Percentiles rank a stretch among this genome's conserved stretches.
These are phyloP conservation scores for Papilio protenor DNA, from an alignment of 2,888 invertebrate species.

Conservation along the genomic window DNA sequence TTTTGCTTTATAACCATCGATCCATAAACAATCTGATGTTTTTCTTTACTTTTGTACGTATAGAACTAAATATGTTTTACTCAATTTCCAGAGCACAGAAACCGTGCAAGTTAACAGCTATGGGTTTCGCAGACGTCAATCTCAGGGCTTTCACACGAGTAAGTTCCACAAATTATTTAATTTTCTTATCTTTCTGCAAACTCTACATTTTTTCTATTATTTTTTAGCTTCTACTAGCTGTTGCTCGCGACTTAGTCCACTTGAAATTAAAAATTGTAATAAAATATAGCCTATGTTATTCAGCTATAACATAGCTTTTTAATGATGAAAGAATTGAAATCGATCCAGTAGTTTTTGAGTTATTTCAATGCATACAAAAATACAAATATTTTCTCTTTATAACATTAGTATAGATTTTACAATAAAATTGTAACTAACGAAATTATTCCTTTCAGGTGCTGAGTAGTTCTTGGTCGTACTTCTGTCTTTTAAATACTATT, in stretches of 20 bases:
- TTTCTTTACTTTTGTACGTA: not conserved
- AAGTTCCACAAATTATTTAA: slow-evolving; percentile 1
- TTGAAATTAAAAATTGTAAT: too few relatives aligned
- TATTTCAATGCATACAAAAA: too few relatives aligned
- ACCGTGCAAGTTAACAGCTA: slow-evolving; percentile 51
- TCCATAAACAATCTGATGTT: not conserved
- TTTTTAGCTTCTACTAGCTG: too few relatives aligned
- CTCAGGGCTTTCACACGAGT: slow-evolving; percentile 50
- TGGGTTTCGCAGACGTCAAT: slow-evolving; percentile 53
- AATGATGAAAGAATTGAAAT: too few relatives aligned
- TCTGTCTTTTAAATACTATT: slow-evolving; percentile 59
- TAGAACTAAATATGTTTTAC: too few relatives aligned
- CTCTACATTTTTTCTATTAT: not conserved
- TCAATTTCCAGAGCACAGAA: slow-evolving; percentile 45
- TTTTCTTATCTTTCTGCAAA: too few relatives aligned
- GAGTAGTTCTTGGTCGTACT: slow-evolving; percentile 63
- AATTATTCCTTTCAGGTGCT: slow-evolving; percentile 56
- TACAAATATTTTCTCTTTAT: not conserved
- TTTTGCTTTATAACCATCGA: too few relatives aligned
- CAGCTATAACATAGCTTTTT: too few relatives aligned
- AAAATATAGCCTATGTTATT: too few relatives aligned
- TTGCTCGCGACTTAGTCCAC: too few relatives aligned
- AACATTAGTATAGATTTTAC: not conserved
- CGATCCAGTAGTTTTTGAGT: too few relatives aligned
- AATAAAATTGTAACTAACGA: not conserved